These are phyloP conservation scores for Eupithecia dodoneata DNA, from an alignment of 2,888 invertebrate species.

Conservation along the genomic window DNA sequence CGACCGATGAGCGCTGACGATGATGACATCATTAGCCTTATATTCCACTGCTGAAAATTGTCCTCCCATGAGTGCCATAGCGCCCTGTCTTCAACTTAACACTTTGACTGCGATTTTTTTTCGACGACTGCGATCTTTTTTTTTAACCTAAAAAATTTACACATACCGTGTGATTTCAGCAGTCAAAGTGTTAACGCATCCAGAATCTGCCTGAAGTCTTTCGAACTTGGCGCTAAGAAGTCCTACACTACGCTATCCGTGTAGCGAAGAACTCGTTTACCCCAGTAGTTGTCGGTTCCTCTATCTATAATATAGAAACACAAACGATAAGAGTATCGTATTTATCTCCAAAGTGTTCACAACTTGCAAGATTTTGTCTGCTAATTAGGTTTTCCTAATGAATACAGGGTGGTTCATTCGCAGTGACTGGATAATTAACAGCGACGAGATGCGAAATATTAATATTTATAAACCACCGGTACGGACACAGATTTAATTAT, in stretches of 20 bases:
- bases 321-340: not conserved
- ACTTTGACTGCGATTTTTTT: too few species aligned
- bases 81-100: not conserved
- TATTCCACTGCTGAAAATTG: not conserved
- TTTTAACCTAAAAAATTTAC: too few species aligned
- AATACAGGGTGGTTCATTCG: conserved; percentile 72
- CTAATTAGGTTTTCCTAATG: conserved; percentile 78
- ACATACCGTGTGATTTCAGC: too few species aligned
- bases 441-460: conserved; percentile 76
- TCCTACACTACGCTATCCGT: not conserved
- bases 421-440: conserved; percentile 79
- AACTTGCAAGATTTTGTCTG: conserved; percentile 66
- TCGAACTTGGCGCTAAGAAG: not conserved
- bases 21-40: not conserved
- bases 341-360: conserved; percentile 29
- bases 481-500: conserved; percentile 44
- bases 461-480: conserved; percentile 76
- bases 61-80: not conserved
- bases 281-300: not conserved
- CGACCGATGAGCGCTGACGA: too few species aligned
- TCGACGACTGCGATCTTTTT: too few species aligned
- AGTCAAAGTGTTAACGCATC: too few species aligned
- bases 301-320: not conserved
- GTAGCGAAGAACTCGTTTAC: not conserved
- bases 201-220: not conserved